Percentiles rank a stretch among this genome's conserved stretches.
phyloP scores from a whole-genome alignment of 2,888 invertebrate genomes.

The Hedychridium roseum region DNA sequence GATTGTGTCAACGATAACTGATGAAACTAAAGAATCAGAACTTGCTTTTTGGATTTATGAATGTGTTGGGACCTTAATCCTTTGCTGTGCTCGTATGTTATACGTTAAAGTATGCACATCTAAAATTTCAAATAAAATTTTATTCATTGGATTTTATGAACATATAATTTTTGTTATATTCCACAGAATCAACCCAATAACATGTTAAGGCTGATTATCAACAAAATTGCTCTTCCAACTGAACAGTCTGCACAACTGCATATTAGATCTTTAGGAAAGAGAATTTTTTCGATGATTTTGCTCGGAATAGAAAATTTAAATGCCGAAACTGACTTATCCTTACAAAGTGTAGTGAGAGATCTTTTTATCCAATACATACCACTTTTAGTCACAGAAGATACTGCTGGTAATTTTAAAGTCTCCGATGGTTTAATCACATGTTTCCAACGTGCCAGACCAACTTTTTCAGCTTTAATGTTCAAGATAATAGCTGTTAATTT shows the following conservation, averaged over 20 bases:
- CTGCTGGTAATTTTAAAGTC: slow-evolving; percentile 40
- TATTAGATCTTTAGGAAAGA: slow-evolving; percentile 45
- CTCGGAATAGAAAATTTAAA: slow-evolving; percentile 53
- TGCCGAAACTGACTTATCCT: slow-evolving; percentile 46
- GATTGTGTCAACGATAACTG: slow-evolving; percentile 48
- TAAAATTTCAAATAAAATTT: neutral
- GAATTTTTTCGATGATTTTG: slow-evolving; percentile 56
- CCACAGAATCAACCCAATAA: slow-evolving; percentile 56
- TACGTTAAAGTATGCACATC: slow-evolving; percentile 46
- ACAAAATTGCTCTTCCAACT: slow-evolving; percentile 46
- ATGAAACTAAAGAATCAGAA: slow-evolving; percentile 51
- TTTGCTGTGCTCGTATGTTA: slow-evolving; percentile 51
- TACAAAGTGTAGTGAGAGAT: slow-evolving; percentile 50
- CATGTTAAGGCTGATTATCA: slow-evolving; percentile 46
- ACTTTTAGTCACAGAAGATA: slow-evolving; percentile 43
- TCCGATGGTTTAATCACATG: slow-evolving; percentile 49
- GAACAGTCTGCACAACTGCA: slow-evolving; percentile 42
- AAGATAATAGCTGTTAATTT: slow-evolving; percentile 48
- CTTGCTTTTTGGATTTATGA: slow-evolving; percentile 52
- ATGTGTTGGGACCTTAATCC: slow-evolving; percentile 54
- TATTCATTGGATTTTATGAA: neutral
- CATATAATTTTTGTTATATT: slow-evolving; percentile 6
- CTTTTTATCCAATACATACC: slow-evolving; percentile 57
- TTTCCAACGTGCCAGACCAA: slow-evolving; percentile 46
- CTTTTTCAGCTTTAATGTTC: slow-evolving; percentile 45